Base-by-base conservation (phyloP, 2,113 vertebrate species). In the Trematocara marginatum region DNA sequence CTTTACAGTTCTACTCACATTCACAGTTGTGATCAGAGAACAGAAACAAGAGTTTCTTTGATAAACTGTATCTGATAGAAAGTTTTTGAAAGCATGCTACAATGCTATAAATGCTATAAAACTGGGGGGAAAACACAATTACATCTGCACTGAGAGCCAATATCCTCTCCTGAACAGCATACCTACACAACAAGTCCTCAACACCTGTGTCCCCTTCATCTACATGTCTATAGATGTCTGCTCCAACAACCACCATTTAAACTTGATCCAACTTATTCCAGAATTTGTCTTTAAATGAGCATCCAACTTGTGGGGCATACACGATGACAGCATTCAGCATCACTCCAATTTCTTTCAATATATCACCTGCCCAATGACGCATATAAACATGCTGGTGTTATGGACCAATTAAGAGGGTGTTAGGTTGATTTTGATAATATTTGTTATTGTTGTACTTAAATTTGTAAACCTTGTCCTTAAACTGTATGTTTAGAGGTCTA, bases 61-160 rank as follows among this genome's bases (percentile, higher is more conserved):
- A 53, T 20, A 89, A 82, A 87, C 88, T 52, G 18, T 52, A 52
- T 52, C 18, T 64, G 78, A 81, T 26, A 91, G 85, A 80, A 54
- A 54, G 6, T 18, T 7, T 15, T 89, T 57, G 56, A 11, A 18
- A 42, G 29, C 52, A 54, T 4, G 81, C 4, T 2, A 31, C n/a
- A 47, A 16, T 52, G 34, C 57, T 29, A 20, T 6, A 81, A 40
- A 7, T 2, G 47, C 26, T 87, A 40, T 29, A 57, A 10, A 56
- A 13, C 53, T 26, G 53, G 11, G 35, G 35, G 34, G 1, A 4
- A 56, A 4, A 56, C 2, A 26, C 23, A 56, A 5, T 57, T 13
- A 13, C 2, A n/a, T 10, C 0, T 3, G 4, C 7, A 57, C 6
- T 26, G 12, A 29, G 23, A 26, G 23, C 23, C 23, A 26, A 26